These are phyloP conservation scores for Gastrophysa polygoni DNA, from an alignment of 2,888 invertebrate species.

Conservation along the genomic window DNA sequence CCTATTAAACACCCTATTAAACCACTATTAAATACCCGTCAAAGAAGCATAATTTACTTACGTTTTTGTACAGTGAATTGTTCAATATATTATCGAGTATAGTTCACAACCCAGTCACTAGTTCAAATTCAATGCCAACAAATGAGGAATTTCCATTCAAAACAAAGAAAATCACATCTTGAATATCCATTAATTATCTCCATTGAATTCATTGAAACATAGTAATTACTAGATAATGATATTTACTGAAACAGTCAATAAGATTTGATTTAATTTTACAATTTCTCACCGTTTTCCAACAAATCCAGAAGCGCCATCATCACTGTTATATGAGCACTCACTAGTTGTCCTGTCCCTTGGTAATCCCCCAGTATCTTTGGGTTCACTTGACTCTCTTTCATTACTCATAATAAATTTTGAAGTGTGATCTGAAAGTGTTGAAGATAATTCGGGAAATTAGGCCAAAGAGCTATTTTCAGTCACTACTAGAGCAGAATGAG, in stretches of 20 bases:
- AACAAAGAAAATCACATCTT: too few relatives aligned
- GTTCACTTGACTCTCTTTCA: conserved; percentile 38
- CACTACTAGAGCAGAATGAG: conserved; percentile 34
- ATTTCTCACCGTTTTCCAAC: conserved; percentile 47
- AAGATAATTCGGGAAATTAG: conserved; percentile 35
- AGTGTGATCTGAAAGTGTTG: conserved; percentile 25
- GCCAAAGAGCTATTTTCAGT: conserved; percentile 43
- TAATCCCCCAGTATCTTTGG: conserved; percentile 39
- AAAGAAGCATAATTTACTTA: too few relatives aligned
- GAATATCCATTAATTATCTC: too few relatives aligned
- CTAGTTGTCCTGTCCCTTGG: conserved; percentile 53
- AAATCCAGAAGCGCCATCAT: conserved; percentile 49
- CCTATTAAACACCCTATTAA: too few relatives aligned
- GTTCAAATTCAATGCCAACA: too few relatives aligned
- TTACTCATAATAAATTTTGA: conserved; percentile 31
- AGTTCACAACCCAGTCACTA: too few relatives aligned
- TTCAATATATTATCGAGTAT: too few relatives aligned
- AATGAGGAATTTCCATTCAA: too few relatives aligned
- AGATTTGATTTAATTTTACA: neutral
- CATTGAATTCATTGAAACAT: too few relatives aligned
- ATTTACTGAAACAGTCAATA: neutral
- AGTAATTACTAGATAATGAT: too few relatives aligned
- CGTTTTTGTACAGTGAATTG: too few relatives aligned
- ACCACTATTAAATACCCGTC: too few relatives aligned
- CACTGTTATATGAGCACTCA: conserved; percentile 54